These are phyloP conservation scores for Rattus rattus DNA, from an alignment of 2,113 vertebrate species.

Conservation along the genomic window DNA sequence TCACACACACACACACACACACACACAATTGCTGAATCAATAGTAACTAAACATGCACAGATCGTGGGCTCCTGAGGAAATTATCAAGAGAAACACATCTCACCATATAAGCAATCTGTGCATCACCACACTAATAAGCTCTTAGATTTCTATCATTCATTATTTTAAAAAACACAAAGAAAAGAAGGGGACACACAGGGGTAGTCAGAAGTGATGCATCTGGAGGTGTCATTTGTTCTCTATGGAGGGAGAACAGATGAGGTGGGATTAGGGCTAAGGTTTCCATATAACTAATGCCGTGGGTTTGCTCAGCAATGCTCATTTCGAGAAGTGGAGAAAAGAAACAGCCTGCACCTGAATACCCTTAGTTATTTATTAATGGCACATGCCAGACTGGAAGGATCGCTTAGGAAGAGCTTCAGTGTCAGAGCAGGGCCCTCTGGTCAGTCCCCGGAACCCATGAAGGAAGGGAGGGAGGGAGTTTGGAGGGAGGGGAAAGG, in stretches of 20 bases:
- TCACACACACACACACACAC: too few relatives aligned
- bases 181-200: background rate
- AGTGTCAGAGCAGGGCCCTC: background rate
- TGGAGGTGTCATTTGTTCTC: background rate
- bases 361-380: background rate
- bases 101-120: background rate
- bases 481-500: too few relatives aligned
- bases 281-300: background rate
- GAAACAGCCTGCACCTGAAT: background rate
- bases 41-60: background rate
- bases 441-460: background rate
- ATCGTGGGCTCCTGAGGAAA: background rate
- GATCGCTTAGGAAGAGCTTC: fast-evolving
- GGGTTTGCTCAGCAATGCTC: background rate
- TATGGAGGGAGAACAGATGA: background rate
- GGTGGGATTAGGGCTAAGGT: background rate
- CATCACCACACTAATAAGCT: background rate
- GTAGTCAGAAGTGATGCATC: background rate
- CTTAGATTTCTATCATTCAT: background rate
- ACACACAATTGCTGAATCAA: background rate
- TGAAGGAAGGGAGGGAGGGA: background rate
- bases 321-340: background rate
- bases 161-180: background rate
- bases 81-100: background rate
- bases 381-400: background rate